Base-by-base conservation (phyloP, 2,113 vertebrate genomes). In the Rynchops niger region DNA sequence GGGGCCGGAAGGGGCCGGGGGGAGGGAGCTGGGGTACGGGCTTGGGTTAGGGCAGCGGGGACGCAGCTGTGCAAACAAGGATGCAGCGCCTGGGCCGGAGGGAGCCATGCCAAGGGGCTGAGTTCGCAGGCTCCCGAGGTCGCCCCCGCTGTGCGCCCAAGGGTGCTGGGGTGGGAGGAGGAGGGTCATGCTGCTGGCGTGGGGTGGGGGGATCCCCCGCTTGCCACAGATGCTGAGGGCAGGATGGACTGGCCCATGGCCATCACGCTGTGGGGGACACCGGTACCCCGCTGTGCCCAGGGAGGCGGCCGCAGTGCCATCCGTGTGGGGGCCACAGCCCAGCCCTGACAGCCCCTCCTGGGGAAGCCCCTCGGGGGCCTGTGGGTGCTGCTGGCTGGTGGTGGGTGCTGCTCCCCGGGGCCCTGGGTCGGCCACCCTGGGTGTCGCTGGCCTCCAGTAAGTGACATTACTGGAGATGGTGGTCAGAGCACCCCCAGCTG, bases 1-100 rank as follows among this genome's bases (percentile, higher is more conserved):
- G 2, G 69, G 53, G 70, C 95, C 78, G 95, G 90, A 88, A 88
- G 91, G 77, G 93, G 88, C 71, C n/a, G 78, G 52, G 17, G 63
- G 87, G 71, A 85, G 69, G 90, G 40, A 42, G 26, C 53, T 3
- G 49, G 65, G 73, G 80, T 47, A 61, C 16, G 36, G 11, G 53
- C 65, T 21, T 19, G 94, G 82, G 66, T 25, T 58, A 16, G 43
- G 65, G 81, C 91, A 82, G 90, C 29, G 3, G 81, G 84, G 66
- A 53, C 29, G 3, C 91, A 96, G 96, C 96, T 96, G 95, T 94
- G 84, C 91, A 97, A 97, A 97, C 95, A 96, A 20, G 77, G 89
- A 36, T 29, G 22, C 56, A 50, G 92, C 16, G 17, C 66, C 65
- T 8, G 32, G 50, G 74, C 59, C 3, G 22, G 43, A 15, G 84